Percentiles rank a stretch among this genome's conserved stretches.
phyloP scores from a whole-genome alignment of 2,888 invertebrate species.

The Dromius quadrimaculatus region DNA sequence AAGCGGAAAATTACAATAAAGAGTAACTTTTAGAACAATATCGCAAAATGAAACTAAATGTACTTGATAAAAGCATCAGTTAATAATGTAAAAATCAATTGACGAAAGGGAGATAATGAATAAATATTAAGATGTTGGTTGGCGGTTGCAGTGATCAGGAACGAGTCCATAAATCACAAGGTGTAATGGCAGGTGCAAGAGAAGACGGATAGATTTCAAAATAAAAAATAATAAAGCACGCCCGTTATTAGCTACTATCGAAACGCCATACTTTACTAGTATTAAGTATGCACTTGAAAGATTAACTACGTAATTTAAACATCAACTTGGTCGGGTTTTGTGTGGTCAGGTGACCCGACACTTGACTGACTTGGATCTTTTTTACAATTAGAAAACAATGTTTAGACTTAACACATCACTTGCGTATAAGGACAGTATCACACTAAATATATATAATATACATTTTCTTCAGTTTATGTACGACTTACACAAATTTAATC shows the following conservation, averaged over 20 bases:
- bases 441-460: conserved; percentile 53
- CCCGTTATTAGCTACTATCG: conserved; percentile 20
- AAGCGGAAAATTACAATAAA: conserved; percentile 49
- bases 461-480: conserved; percentile 51
- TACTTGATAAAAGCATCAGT: conserved; percentile 33
- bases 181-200: conserved; percentile 28
- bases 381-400: conserved; percentile 52
- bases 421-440: conserved; percentile 53
- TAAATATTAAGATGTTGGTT: background rate
- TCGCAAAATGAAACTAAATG: conserved; percentile 24
- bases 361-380: conserved; percentile 32
- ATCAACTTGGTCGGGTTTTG: conserved; percentile 19
- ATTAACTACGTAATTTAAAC: conserved; percentile 1
- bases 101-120: conserved; percentile 29
- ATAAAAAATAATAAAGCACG: conserved; percentile 31
- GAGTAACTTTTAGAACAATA: conserved; percentile 47
- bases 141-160: no score
- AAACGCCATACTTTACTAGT: background rate
- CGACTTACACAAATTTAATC: conserved; percentile 52
- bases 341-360: conserved; percentile 32
- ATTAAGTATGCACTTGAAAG: conserved; percentile 24
- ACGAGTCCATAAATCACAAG: background rate
- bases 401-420: conserved; percentile 53
- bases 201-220: conserved; percentile 22
- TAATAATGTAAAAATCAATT: conserved; percentile 18